Evolutionary conservation across 2,797 vertebrate genomes (phyloP).

Genomic region (Myiotriccus ornatus): DNA sequence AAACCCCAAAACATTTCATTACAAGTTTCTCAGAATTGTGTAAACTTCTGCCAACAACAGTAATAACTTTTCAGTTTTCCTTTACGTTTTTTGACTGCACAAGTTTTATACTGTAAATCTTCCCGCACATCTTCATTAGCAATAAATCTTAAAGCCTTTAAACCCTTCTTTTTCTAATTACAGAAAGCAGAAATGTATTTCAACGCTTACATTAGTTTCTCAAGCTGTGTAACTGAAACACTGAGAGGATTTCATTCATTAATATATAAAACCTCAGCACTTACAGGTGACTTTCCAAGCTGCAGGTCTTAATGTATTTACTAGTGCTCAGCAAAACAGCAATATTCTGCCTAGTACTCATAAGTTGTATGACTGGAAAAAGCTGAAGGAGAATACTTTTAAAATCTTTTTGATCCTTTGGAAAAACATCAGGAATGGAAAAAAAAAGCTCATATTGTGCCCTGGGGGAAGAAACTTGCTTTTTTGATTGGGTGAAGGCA

Average conservation of each 20-base stretch:
- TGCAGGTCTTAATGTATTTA: neutral
- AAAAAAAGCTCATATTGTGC: rapidly evolving
- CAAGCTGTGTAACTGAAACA: neutral
- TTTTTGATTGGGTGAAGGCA: neutral
- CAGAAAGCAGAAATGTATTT: neutral
- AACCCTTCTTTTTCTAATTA: neutral
- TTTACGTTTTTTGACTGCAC: neutral
- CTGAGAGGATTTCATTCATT: neutral
- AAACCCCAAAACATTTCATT: neutral
- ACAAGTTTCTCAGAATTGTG: neutral
- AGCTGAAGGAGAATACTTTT: neutral
- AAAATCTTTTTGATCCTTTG: neutral
- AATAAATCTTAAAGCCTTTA: neutral
- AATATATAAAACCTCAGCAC: neutral
- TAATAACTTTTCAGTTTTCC: neutral
- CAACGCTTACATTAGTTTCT: neutral
- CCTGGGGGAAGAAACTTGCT: neutral
- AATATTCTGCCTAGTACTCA: neutral
- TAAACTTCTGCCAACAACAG: neutral
- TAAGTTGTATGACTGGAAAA: neutral
- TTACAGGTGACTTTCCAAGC: neutral
- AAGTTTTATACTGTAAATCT: neutral
- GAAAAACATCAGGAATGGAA: neutral
- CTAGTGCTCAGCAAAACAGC: neutral
- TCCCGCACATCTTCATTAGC: neutral